Percentiles rank a stretch among this genome's conserved stretches.
Evolutionary conservation across 2,888 invertebrate genomes (phyloP).

Genomic region (Tetragonula carbonaria): DNA sequence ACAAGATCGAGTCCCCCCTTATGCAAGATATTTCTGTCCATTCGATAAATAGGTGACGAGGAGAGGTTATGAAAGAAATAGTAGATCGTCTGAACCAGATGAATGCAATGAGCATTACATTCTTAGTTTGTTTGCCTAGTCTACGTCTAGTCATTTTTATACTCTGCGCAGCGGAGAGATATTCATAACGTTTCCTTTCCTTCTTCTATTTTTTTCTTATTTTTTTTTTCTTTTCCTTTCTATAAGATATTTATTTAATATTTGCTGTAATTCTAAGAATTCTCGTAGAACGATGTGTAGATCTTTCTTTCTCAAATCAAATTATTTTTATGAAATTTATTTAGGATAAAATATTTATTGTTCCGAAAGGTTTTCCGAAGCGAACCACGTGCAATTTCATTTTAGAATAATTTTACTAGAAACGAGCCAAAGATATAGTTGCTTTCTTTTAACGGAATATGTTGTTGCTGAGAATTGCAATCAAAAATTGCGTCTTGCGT

Average conservation of each 20-base stretch:
- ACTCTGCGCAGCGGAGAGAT: not conserved
- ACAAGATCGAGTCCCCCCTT: constrained; percentile 31
- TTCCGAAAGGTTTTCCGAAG: not conserved
- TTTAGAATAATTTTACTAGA: constrained; percentile 2
- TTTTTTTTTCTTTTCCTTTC: not conserved
- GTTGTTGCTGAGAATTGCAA: constrained; percentile 8
- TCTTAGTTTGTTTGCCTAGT: constrained; percentile 42
- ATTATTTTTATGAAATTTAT: not conserved
- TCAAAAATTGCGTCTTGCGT: not conserved
- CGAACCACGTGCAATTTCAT: constrained; percentile 26
- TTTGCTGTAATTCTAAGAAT: not conserved
- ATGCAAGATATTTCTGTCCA: constrained; percentile 15
- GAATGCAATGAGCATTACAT: constrained; percentile 1
- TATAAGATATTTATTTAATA: constrained; percentile 38
- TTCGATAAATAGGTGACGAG: not conserved
- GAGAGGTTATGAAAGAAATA: not conserved
- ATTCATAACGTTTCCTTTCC: not conserved
- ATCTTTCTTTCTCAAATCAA: not conserved
- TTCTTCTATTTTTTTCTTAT: not conserved
- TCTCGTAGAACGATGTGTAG: not conserved
- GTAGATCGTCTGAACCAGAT: constrained; percentile 37
- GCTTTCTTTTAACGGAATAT: not conserved
- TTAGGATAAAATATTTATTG: constrained; percentile 10
- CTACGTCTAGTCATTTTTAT: constrained; percentile 54
- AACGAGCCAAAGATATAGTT: not conserved